These are phyloP conservation scores for Pterocles gutturalis DNA, from an alignment of 2,113 vertebrate genomes.

Conservation along the genomic window DNA sequence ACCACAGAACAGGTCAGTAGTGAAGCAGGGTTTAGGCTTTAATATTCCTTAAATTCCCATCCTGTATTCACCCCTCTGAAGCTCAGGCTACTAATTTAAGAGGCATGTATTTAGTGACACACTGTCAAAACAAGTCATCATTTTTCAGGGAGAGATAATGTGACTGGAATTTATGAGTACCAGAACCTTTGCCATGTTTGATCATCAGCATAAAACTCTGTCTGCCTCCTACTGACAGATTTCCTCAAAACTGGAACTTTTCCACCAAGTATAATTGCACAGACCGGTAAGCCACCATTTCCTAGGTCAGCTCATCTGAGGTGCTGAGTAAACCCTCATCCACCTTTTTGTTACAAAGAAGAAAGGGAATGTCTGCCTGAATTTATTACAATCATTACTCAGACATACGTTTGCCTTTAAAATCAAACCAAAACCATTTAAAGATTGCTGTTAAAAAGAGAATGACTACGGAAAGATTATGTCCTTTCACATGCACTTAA, in stretches of 20 bases:
- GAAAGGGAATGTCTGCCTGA: neutral
- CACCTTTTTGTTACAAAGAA: neutral
- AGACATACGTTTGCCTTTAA: neutral
- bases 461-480: neutral
- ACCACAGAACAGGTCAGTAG: neutral
- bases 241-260: neutral
- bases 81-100: constrained; percentile 10
- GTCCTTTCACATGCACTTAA: neutral
- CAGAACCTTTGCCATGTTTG: constrained; percentile 46
- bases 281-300: neutral
- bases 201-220: constrained; percentile 4
- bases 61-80: neutral
- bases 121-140: constrained; percentile 45
- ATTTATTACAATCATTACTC: neutral
- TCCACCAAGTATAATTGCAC: neutral
- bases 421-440: neutral
- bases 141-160: constrained; percentile 41
- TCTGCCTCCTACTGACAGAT: constrained; percentile 13
- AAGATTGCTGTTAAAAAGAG: neutral
- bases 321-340: neutral
- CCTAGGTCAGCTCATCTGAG: neutral
- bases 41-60: neutral
- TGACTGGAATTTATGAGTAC: constrained; percentile 52
- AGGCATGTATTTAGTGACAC: constrained; percentile 19
- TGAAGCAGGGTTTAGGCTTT: neutral